Evolutionary conservation across 2,797 vertebrate species (phyloP), one percentile per base, ranked within the genome.

Genomic region (Microhierax caerulescens): DNA sequence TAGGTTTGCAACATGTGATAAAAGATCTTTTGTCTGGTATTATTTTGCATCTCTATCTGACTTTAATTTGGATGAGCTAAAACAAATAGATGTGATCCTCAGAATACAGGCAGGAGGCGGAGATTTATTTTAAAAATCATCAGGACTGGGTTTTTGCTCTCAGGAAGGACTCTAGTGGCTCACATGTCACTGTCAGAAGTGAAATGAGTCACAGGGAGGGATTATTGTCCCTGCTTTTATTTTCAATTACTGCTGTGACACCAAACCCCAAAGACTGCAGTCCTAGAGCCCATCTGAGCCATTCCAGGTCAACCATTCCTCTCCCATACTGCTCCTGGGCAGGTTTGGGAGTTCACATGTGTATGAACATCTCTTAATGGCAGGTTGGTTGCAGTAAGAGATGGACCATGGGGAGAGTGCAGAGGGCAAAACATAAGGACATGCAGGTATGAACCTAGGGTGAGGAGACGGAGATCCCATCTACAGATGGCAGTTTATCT

Each of bases 111-210:
- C 32, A 91, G 56, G n/a, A 87, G 43, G 16, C 14, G 93, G 56
- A 89, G 72, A 65, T 73, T 80, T 70, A 34, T 90, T 85, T 80
- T 74, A 19, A 85, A 92, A 91, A 80, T 15, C 51, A 91, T 3
- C 48, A 90, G 53, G 18, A 24, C 28, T n/a, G 24, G 5, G 7
- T 14, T 87, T 95, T 85, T 93, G 28, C 32, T 68, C 53, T 89
- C 41, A 51, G 64, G 24, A 77, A 88, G 65, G 8, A 50, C 48
- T 67, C 41, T 57, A 59, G 16, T 27, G 63, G 36, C 51, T 77
- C 39, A 36, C 34, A 11, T 45, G 20, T 27, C 56, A 30, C 70
- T 82, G 21, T 43, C 60, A 91, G 51, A 88, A 88, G 53, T 72
- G 82, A 87, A 94, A 75, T 50, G 18, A 57, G 24, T 75, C 48